Evolutionary conservation across 2,888 invertebrate genomes (phyloP).

Genomic region (Melinaea marsaeus): DNA sequence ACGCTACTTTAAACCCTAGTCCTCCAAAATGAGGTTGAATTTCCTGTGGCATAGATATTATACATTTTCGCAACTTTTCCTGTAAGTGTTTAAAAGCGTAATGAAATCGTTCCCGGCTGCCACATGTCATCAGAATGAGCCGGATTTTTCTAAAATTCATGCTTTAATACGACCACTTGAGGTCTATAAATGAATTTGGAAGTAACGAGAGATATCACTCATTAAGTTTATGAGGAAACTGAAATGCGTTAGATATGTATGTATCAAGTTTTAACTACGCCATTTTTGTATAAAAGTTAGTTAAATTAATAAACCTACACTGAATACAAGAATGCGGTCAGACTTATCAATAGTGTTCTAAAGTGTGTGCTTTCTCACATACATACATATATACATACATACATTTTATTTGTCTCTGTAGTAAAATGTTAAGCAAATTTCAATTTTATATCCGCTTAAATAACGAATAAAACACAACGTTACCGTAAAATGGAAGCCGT

Average conservation of each 20-base stretch:
- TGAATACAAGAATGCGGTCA: too few relatives aligned
- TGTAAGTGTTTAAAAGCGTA: slow-evolving; percentile 26
- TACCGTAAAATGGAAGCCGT: neutral
- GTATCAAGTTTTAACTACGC: too few relatives aligned
- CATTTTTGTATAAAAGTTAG: too few relatives aligned
- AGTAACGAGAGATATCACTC: neutral
- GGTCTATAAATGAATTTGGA: slow-evolving; percentile 6
- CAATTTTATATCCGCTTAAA: neutral
- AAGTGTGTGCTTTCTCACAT: too few relatives aligned
- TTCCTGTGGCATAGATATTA: neutral
- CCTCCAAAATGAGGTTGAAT: neutral
- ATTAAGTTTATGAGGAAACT: neutral
- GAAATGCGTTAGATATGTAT: neutral
- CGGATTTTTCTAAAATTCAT: slow-evolving; percentile 24
- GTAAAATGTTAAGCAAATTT: neutral
- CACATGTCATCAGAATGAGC: slow-evolving; percentile 22
- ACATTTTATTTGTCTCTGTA: too few relatives aligned
- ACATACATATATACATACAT: too few relatives aligned
- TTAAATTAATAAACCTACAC: too few relatives aligned
- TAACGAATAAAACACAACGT: neutral
- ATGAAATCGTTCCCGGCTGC: slow-evolving; percentile 28
- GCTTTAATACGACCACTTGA: slow-evolving; percentile 19
- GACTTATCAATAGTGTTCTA: too few relatives aligned
- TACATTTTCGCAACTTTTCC: slow-evolving; percentile 20
- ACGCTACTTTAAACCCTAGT: neutral